Percentiles rank a stretch among this genome's conserved stretches.
Conservation (phyloP, 2,113 vertebrate genomes). For the Pterocles orientalis region DNA sequence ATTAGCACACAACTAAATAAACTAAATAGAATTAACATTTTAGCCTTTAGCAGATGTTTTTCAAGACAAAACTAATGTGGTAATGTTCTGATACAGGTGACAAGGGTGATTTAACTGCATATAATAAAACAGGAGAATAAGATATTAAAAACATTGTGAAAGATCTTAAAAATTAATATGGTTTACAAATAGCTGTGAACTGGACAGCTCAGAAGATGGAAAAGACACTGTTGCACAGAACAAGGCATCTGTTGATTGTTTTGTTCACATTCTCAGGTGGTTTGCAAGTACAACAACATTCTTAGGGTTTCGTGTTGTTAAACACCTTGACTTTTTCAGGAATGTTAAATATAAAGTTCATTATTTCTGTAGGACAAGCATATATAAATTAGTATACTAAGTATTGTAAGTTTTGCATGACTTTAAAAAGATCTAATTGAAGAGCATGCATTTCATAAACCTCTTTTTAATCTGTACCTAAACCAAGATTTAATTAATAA, state of each 20-base stretch:
- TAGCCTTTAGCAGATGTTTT: not conserved
- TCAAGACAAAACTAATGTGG: not conserved
- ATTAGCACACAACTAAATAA: not conserved
- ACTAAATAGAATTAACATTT: not conserved
- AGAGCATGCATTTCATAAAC: not conserved
- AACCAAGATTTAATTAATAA: conserved; percentile 18
- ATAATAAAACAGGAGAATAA: not conserved
- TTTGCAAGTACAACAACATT: not conserved
- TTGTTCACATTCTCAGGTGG: not conserved
- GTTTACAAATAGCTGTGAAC: not conserved
- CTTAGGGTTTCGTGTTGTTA: not conserved
- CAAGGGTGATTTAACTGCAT: not conserved
- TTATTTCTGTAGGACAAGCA: not conserved
- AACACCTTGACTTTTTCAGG: not conserved
- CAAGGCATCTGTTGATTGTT: not conserved
- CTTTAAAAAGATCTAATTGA: conserved; percentile 21
- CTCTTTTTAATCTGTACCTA: conserved; percentile 12
- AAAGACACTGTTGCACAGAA: not conserved
- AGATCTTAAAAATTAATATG: not conserved
- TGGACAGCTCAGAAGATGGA: not conserved
- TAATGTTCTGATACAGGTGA: not conserved
- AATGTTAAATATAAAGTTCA: not conserved
- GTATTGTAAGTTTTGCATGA: not conserved
- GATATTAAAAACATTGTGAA: not conserved
- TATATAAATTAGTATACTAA: not conserved